Conservation (phyloP, 2,888 invertebrate species). For the Metellina segmentata region DNA sequence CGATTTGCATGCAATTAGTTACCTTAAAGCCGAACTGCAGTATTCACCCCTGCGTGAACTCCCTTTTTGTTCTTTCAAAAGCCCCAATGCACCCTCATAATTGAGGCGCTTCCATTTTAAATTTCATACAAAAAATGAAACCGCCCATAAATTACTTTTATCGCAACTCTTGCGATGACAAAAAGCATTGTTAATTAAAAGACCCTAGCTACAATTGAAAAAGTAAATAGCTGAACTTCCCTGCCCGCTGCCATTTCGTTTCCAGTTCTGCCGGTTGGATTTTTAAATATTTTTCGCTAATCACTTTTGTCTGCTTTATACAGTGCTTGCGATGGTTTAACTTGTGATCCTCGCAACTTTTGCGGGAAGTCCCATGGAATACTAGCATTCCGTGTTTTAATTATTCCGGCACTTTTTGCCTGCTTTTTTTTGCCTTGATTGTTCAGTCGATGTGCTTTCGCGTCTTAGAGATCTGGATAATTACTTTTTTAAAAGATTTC, state of each 20-base stretch:
- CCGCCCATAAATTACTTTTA: conserved; percentile 61
- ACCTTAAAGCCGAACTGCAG: not conserved
- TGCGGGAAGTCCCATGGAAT: conserved; percentile 34
- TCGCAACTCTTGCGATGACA: conserved; percentile 38
- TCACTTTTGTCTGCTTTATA: conserved; percentile 50
- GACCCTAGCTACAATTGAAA: conserved; percentile 44
- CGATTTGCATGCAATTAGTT: not conserved
- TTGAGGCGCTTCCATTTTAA: conserved; percentile 46
- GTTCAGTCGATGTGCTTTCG: conserved; percentile 39
- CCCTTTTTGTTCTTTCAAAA: not conserved
- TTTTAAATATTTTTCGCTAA: conserved; percentile 63
- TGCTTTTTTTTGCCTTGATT: conserved; percentile 24
- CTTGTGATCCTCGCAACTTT: conserved; percentile 35
- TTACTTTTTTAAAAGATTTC: conserved; percentile 44
- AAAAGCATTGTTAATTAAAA: conserved; percentile 56
- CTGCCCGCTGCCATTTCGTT: not conserved
- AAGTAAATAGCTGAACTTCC: conserved; percentile 38
- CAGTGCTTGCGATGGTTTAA: conserved; percentile 43
- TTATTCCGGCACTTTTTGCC: conserved; percentile 45
- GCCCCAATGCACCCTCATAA: conserved; percentile 18
- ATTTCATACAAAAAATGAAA: conserved; percentile 57
- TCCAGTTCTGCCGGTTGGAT: conserved; percentile 40
- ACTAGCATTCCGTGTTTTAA: conserved; percentile 47
- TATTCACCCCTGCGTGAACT: not conserved
- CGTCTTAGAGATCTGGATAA: conserved; percentile 52